Conservation (phyloP, 2,113 vertebrate genomes). For the Chaetops frenatus region DNA sequence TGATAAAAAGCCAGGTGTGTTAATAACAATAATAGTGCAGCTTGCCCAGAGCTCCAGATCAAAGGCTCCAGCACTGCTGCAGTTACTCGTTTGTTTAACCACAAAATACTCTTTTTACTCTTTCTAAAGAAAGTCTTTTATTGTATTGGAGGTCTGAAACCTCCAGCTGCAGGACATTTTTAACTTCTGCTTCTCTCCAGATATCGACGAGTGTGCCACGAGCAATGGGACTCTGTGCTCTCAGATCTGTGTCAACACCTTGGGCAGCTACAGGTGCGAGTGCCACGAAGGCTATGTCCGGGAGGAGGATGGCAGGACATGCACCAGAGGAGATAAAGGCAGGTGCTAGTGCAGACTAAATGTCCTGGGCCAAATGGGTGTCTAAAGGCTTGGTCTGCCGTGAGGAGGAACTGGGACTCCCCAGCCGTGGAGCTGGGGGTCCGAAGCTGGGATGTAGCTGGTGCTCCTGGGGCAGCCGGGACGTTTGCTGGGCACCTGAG, state of each 20-base stretch:
- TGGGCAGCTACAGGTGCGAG: slow-evolving; percentile 90
- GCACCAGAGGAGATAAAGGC: slow-evolving; percentile 87
- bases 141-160: neutral
- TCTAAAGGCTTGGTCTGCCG: neutral
- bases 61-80: neutral
- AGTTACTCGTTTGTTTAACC: neutral
- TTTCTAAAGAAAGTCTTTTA: neutral
- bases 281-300: slow-evolving; percentile 83
- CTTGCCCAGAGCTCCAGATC: neutral
- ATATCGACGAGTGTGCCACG: slow-evolving; percentile 86
- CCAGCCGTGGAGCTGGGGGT: neutral
- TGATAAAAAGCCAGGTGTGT: neutral
- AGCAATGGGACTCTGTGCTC: slow-evolving; percentile 82
- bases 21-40: neutral
- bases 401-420: too few relatives aligned
- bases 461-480: rapidly evolving
- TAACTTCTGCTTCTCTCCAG: slow-evolving; percentile 61
- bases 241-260: slow-evolving; percentile 87
- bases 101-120: neutral
- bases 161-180: neutral
- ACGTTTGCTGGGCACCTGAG: rapidly evolving
- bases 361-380: rapidly evolving
- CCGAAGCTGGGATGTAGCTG: neutral
- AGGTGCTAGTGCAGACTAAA: neutral
- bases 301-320: slow-evolving; percentile 85